phyloP scores from a whole-genome alignment of 2,797 vertebrate genomes.

The Gastrophryne carolinensis region DNA sequence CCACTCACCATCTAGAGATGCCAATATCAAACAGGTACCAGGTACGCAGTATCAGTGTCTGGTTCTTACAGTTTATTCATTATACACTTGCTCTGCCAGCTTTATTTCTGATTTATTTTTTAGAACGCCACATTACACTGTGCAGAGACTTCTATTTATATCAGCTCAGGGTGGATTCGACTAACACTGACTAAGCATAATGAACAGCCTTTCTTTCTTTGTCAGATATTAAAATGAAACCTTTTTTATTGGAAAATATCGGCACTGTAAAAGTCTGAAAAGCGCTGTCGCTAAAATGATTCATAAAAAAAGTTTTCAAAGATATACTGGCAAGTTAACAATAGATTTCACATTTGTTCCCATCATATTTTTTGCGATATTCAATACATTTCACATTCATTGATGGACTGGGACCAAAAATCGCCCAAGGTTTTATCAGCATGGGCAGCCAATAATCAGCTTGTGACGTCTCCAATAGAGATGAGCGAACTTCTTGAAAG shows the following conservation, averaged over 20 bases:
- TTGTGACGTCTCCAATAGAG: no score
- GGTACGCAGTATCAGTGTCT: neutral
- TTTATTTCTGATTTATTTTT: neutral
- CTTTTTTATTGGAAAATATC: neutral
- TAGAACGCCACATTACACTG: neutral
- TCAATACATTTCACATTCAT: no score
- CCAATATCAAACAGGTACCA: neutral
- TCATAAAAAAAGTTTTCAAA: no score
- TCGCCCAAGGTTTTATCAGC: no score
- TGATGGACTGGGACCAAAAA: no score
- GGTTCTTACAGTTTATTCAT: neutral
- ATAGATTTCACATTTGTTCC: no score
- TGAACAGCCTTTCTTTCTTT: neutral
- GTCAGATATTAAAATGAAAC: neutral
- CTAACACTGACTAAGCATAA: neutral
- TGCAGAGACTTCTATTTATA: neutral
- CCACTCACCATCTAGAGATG: conserved; percentile 6
- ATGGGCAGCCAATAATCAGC: no score
- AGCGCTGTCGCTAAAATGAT: neutral
- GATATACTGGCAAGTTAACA: no score
- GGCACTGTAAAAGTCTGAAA: neutral
- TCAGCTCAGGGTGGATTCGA: neutral
- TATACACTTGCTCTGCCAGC: neutral
- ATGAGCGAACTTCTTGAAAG: no score
- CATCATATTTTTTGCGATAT: no score